Evolutionary conservation across 1,140 invertebrate genomes (phyloP).

Genomic region (Coboldia fuscipes): DNA sequence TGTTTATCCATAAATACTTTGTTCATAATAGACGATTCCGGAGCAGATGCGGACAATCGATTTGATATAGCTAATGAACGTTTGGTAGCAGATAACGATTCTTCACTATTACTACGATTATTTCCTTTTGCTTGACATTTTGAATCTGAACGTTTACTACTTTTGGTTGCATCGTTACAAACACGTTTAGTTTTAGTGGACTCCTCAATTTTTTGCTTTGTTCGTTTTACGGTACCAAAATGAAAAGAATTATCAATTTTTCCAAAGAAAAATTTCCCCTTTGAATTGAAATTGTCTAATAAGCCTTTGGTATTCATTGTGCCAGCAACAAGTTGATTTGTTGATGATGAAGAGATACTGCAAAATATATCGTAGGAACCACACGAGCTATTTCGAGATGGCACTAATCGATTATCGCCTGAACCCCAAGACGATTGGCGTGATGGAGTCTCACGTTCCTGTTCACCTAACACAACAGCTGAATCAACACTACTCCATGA

Average conservation of each 20-base stretch:
- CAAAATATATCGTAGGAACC: constrained; percentile 52
- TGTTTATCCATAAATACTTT: no score
- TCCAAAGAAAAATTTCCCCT: no score
- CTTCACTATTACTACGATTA: constrained; percentile 18
- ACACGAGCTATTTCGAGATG: constrained; percentile 50
- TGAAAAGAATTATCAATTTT: constrained; percentile 40
- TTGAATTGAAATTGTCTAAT: no score
- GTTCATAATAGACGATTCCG: constrained; percentile 5
- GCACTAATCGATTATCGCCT: constrained; percentile 36
- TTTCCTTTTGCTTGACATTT: constrained; percentile 11
- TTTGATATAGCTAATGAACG: neutral
- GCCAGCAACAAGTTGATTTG: no score
- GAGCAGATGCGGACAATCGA: constrained; percentile 7
- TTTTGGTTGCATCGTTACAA: constrained; percentile 22
- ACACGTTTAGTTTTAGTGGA: constrained; percentile 26
- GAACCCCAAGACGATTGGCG: constrained; percentile 67
- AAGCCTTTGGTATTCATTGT: no score
- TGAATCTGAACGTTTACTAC: constrained; percentile 9
- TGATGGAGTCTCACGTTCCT: constrained; percentile 32
- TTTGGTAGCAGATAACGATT: constrained; percentile 4
- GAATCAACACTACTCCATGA: constrained; percentile 38
- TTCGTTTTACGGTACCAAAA: constrained; percentile 41
- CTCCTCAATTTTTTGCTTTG: constrained; percentile 51
- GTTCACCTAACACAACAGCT: constrained; percentile 31
- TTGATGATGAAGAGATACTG: no score